Base-by-base conservation (phyloP, 1,140 invertebrate species). In the Tetramorium simillimum region DNA sequence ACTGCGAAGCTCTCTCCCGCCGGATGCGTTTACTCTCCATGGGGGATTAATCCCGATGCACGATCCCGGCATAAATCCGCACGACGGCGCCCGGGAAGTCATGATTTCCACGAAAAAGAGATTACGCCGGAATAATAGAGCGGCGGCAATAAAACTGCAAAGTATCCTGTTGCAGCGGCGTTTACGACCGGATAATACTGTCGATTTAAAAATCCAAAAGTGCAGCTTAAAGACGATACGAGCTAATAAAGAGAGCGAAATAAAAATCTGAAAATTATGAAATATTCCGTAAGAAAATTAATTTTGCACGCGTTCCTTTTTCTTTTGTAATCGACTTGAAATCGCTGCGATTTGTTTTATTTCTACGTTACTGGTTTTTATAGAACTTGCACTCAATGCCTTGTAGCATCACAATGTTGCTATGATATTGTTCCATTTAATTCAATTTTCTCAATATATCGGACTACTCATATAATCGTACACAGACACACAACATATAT, bases 51-150 rank as follows among this genome's bases (percentile, higher is more conserved):
- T 67, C 6, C 76, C 4, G 43, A 67, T 80, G 33, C n/a, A 40
- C n/a, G 46, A 80, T 18, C 21, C n/a, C 9, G 9, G 14, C 62
- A 24, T 40, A 69, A 69, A 80, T 80, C 43, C 18, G 6, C 24
- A 21, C 18, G 43, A 51, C 28, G 18, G 24, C 21, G 14, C n/a
- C 10, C 24, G 43, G 60, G 18, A 49, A 43, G 53, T 28, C 56
- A 14, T 28, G 75, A 78, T 78, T 78, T 78, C 24, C 43, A 43
- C 18, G 60, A 63, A 33, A 65, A 65, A 51, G 60, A 67, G 60
- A 78, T 78, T 65, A 46, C 28, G 18, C 10, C 16, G 18, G 60
- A 49, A 40, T 76, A 75, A 75, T 75, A 76, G 60, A 77, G 37
- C 37, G 21, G 10, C 21, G 73, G n/a, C 37, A 43, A 62, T 77